Evolutionary conservation across 2,113 vertebrate genomes (phyloP).

Genomic region (Labeo catla): DNA sequence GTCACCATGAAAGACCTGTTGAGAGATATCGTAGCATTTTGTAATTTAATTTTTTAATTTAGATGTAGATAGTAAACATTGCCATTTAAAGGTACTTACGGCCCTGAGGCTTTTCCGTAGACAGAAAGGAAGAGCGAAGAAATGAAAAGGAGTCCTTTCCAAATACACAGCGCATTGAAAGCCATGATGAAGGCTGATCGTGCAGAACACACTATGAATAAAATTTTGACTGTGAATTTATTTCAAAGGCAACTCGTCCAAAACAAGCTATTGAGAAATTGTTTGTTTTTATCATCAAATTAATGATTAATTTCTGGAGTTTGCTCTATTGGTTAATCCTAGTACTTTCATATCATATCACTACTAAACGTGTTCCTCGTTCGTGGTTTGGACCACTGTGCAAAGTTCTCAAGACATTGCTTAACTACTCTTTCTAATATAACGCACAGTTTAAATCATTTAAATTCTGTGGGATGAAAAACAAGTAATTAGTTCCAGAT

Average conservation of each 20-base stretch:
- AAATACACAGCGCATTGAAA: constrained; percentile 44
- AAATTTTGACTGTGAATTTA: neutral
- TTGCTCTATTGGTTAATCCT: neutral
- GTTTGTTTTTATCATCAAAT: neutral
- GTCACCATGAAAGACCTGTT: constrained; percentile 64
- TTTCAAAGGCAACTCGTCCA: neutral
- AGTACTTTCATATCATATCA: too few relatives aligned
- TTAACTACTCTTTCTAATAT: neutral
- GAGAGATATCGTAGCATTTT: neutral
- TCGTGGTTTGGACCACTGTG: neutral
- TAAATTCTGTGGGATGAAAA: neutral
- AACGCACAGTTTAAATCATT: neutral
- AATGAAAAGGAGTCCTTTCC: constrained; percentile 59
- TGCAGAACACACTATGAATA: neutral
- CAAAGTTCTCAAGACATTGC: neutral
- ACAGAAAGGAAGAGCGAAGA: constrained; percentile 52
- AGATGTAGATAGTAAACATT: neutral
- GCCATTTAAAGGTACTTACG: constrained; percentile 61
- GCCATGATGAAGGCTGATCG: constrained; percentile 59
- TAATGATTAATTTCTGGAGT: constrained; percentile 41
- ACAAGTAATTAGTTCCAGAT: too few relatives aligned
- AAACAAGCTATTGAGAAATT: neutral
- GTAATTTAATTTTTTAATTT: too few relatives aligned
- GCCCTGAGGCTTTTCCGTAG: constrained; percentile 34
- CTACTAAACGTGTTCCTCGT: neutral